Percentiles rank a stretch among this genome's conserved stretches.
Evolutionary conservation across 2,888 invertebrate species (phyloP).

Genomic region (Erannis defoliaria): DNA sequence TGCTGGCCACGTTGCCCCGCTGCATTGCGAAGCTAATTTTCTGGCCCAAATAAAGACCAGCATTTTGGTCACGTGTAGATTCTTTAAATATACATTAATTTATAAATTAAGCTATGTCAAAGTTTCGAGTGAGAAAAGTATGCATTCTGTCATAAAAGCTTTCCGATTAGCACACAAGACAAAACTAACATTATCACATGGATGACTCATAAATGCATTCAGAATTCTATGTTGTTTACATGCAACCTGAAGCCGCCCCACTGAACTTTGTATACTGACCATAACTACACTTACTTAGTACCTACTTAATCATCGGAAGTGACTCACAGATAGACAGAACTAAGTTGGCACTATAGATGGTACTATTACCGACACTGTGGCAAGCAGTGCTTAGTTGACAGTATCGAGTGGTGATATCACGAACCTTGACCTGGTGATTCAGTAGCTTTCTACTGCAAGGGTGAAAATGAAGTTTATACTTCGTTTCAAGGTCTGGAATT

Average conservation of each 20-base stretch:
- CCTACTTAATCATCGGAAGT: conserved; percentile 21
- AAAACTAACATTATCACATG: not conserved
- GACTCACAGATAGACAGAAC: conserved; percentile 22
- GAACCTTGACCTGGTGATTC: conserved; percentile 32
- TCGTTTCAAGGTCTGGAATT: not conserved
- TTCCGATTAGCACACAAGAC: too few species aligned
- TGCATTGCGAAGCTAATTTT: too few species aligned
- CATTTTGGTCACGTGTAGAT: too few species aligned
- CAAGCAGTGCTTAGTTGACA: conserved; percentile 17
- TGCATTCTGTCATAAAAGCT: too few species aligned
- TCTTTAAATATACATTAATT: too few species aligned
- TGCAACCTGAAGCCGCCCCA: conserved; percentile 26
- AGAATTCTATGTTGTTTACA: conserved; percentile 1
- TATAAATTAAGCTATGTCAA: too few species aligned
- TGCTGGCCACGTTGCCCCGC: too few species aligned
- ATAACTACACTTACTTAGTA: conserved; percentile 2
- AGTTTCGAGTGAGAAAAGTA: too few species aligned
- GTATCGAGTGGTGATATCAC: conserved; percentile 33
- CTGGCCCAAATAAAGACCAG: too few species aligned
- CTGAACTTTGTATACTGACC: conserved; percentile 25
- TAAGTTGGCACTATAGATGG: conserved; percentile 1
- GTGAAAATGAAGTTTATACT: conserved; percentile 3
- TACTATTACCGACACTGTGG: not conserved
- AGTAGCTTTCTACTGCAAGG: conserved; percentile 6
- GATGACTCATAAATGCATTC: conserved; percentile 11